Percentiles rank a stretch among this genome's conserved stretches.
phyloP scores from a whole-genome alignment of 2,797 vertebrate genomes.

The Heliangelus exortis region DNA sequence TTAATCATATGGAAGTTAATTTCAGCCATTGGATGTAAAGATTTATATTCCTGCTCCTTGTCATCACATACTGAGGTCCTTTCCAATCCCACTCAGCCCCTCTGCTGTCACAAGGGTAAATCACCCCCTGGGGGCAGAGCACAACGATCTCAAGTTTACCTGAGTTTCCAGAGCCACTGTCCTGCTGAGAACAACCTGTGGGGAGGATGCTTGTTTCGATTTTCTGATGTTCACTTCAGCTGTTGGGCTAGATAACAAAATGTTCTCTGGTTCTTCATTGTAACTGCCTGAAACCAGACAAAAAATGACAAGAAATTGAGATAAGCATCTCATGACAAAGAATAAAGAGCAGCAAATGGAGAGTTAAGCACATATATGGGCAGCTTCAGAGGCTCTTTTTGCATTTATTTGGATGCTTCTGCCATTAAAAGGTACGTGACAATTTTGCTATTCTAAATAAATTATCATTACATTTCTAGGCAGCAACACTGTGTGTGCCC shows the following conservation, averaged over 20 bases:
- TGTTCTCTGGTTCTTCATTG: not conserved
- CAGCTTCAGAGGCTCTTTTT: not conserved
- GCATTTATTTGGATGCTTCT: not conserved
- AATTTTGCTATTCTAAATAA: not conserved
- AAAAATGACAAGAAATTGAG: not conserved
- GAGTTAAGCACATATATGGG: not conserved
- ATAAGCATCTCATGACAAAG: not conserved
- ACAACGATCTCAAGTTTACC: rapidly evolving
- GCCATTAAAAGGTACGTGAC: not conserved
- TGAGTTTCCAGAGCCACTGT: not conserved
- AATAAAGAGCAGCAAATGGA: not conserved
- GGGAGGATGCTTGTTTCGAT: not conserved
- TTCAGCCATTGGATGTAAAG: not conserved
- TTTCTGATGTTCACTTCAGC: not conserved
- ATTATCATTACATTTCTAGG: not conserved
- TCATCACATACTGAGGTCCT: not conserved
- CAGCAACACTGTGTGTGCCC: not conserved
- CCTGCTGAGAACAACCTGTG: not conserved
- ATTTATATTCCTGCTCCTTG: not conserved
- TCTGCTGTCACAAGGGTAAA: not conserved
- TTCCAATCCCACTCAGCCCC: not conserved
- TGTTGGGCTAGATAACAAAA: not conserved
- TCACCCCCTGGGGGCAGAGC: not conserved
- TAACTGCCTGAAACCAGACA: not conserved
- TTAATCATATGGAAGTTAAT: not conserved